Conservation (phyloP, 2,113 vertebrate genomes). For the Paramormyrops kingsleyae region DNA sequence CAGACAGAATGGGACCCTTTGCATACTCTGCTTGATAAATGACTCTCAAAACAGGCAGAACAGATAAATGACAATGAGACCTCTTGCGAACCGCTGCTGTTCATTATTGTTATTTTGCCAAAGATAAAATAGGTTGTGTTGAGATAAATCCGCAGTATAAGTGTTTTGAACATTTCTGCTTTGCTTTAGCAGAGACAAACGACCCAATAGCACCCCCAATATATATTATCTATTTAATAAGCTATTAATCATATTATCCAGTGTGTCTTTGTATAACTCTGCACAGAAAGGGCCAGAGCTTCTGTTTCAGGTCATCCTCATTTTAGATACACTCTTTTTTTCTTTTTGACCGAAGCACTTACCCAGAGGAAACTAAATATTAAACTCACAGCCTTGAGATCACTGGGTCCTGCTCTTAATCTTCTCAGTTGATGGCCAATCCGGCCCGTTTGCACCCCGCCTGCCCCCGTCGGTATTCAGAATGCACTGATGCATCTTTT, state of each 20-base stretch:
- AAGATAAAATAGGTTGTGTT: neutral
- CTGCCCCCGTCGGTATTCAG: neutral
- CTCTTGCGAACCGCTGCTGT: neutral
- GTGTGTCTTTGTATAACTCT: neutral
- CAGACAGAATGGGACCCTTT: neutral
- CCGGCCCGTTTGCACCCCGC: neutral
- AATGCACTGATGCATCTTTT: neutral
- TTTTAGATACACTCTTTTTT: neutral
- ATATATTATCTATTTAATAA: neutral
- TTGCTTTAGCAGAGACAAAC: neutral
- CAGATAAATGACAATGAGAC: slow-evolving; percentile 22
- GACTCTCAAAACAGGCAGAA: neutral
- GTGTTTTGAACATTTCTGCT: neutral
- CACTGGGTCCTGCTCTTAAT: neutral
- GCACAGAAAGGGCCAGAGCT: neutral
- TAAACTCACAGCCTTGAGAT: neutral
- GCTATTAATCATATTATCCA: slow-evolving; percentile 4
- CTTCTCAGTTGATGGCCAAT: neutral
- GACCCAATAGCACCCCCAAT: neutral
- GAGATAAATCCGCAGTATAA: neutral
- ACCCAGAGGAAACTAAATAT: neutral
- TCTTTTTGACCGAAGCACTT: neutral
- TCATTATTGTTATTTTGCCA: neutral
- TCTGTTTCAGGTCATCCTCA: neutral
- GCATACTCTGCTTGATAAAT: slow-evolving; percentile 10